phyloP scores from a whole-genome alignment of 2,888 invertebrate genomes.

The Belgica antarctica region DNA sequence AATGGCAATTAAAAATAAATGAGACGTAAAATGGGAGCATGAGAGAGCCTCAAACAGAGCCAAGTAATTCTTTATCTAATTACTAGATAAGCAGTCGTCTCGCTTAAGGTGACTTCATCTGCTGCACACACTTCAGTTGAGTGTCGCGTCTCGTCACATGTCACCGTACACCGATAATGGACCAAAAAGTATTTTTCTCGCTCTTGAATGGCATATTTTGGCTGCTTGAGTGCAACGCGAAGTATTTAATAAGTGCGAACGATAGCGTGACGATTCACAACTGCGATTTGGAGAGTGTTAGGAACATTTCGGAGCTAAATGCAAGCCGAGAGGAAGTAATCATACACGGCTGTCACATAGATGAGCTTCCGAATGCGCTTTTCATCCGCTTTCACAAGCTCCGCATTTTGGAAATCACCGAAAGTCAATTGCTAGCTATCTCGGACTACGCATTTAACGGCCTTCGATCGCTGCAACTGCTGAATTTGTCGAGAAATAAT shows the following conservation, averaged over 20 bases:
- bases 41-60: not conserved
- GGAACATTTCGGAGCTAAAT: conserved; percentile 30
- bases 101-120: not conserved
- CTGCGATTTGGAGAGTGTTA: conserved; percentile 37
- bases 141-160: not conserved
- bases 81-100: conserved; percentile 3
- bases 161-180: not conserved
- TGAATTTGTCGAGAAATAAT: conserved; percentile 51
- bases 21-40: not conserved
- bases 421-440: conserved; percentile 48
- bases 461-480: conserved; percentile 47
- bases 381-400: conserved; percentile 49
- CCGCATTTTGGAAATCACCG: conserved; percentile 49
- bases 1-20: no score
- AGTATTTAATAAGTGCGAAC: conserved; percentile 27
- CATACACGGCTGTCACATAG: conserved; percentile 49
- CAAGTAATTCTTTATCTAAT: not conserved
- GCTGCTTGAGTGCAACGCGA: not conserved
- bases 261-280: conserved; percentile 39
- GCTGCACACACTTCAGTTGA: not conserved
- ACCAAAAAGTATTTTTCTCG: not conserved
- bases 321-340: conserved; percentile 47
- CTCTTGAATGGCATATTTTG: not conserved
- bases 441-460: conserved; percentile 52
- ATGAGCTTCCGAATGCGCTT: conserved; percentile 50